These are phyloP conservation scores for Thamnophis sirtalis DNA, from an alignment of 2,113 vertebrate species.

Conservation along the genomic window DNA sequence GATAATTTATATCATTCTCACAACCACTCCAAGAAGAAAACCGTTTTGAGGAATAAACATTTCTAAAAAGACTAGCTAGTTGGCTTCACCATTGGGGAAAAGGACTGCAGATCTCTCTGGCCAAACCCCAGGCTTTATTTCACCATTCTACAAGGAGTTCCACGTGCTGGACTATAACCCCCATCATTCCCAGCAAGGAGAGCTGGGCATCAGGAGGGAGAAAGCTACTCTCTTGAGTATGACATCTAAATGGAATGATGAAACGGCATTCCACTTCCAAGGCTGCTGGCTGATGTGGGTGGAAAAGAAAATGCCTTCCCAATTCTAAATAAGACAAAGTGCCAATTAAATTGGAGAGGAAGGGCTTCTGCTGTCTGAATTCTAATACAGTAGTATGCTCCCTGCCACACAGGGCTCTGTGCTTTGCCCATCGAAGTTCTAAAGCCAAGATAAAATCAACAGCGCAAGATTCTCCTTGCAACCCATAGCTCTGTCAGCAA, in stretches of 20 bases:
- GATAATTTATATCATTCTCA: neutral
- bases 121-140: neutral
- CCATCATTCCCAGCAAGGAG: neutral
- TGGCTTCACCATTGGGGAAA: neutral
- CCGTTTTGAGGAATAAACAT: neutral
- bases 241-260: neutral
- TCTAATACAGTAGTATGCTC: neutral
- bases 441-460: neutral
- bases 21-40: neutral
- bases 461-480: neutral
- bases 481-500: neutral
- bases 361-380: neutral
- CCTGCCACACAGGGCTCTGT: neutral
- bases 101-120: neutral
- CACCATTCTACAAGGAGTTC: neutral
- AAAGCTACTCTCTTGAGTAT: neutral
- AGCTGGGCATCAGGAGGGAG: neutral
- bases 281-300: neutral
- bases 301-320: neutral
- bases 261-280: too few species aligned
- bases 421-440: neutral
- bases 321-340: neutral
- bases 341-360: neutral
- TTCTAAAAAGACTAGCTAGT: neutral
- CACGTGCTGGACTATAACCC: neutral